These are phyloP conservation scores for Bimastos eiseni DNA, from an alignment of 2,888 invertebrate species.

Conservation along the genomic window DNA sequence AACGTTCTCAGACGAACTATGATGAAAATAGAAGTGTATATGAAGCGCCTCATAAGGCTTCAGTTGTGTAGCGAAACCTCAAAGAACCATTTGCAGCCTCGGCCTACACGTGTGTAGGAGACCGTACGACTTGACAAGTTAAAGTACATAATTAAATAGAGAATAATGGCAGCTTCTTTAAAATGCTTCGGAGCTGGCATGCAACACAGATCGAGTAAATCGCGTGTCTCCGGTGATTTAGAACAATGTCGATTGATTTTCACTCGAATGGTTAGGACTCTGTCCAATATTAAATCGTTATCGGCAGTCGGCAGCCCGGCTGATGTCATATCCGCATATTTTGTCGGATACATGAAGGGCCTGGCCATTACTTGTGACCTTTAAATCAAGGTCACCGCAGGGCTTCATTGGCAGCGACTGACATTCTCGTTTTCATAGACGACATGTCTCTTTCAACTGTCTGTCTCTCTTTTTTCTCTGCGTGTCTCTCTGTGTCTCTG, in stretches of 20 bases:
- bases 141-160: constrained; percentile 1
- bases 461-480: neutral
- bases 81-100: neutral
- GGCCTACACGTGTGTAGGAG: neutral
- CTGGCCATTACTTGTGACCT: neutral
- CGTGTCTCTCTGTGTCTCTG: neutral
- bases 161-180: neutral
- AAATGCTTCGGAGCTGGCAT: neutral
- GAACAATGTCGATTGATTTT: neutral
- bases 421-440: too few species aligned
- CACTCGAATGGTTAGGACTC: neutral
- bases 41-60: neutral
- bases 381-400: neutral
- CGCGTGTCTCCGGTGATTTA: neutral
- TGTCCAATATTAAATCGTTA: constrained; percentile 13
- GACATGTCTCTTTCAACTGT: neutral
- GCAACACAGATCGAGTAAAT: neutral
- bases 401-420: neutral
- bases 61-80: neutral
- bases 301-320: constrained; percentile 5
- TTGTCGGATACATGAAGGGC: constrained; percentile 13
- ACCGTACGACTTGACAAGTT: neutral
- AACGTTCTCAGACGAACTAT: neutral
- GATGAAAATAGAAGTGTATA: neutral
- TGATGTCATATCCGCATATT: constrained; percentile 13